Evolutionary conservation across 2,797 vertebrate species (phyloP).

Genomic region (Acanthurus leucopareius): DNA sequence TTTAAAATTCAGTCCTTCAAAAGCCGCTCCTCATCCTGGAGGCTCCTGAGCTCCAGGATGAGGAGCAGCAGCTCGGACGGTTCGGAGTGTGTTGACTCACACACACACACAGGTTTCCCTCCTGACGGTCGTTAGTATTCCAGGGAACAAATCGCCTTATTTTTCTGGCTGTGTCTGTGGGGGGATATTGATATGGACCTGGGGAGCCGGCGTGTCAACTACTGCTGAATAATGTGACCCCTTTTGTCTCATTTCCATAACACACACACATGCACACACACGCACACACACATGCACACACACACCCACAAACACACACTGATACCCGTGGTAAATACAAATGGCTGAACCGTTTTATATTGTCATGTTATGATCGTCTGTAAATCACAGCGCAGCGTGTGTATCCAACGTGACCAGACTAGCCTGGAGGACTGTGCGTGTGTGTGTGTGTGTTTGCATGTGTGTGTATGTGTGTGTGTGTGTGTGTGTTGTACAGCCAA

Average conservation of each 20-base stretch:
- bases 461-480: slow-evolving; percentile 29
- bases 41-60: slow-evolving; percentile 29
- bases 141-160: slow-evolving; percentile 70
- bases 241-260: slow-evolving; percentile 68
- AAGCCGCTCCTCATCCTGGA: slow-evolving; percentile 16
- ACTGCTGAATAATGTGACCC: slow-evolving; percentile 77
- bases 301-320: slow-evolving; percentile 13
- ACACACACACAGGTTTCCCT: slow-evolving; percentile 45
- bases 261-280: slow-evolving; percentile 52
- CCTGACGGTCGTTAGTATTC: slow-evolving; percentile 65
- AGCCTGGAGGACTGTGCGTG: not conserved
- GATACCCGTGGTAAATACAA: slow-evolving; percentile 48
- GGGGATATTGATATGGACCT: slow-evolving; percentile 75
- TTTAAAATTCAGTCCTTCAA: slow-evolving; percentile 49
- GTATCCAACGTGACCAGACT: slow-evolving; percentile 43
- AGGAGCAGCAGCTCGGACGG: slow-evolving; percentile 48
- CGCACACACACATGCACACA: no score
- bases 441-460: slow-evolving; percentile 18
- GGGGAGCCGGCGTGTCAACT: slow-evolving; percentile 72
- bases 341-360: slow-evolving; percentile 46
- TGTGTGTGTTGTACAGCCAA: slow-evolving; percentile 24
- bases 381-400: slow-evolving; percentile 41
- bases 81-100: slow-evolving; percentile 44
- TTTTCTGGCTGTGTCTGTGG: slow-evolving; percentile 50
- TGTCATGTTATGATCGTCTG: slow-evolving; percentile 56